Evolutionary conservation across 2,888 invertebrate genomes (phyloP).

Genomic region (Linyphia triangularis): DNA sequence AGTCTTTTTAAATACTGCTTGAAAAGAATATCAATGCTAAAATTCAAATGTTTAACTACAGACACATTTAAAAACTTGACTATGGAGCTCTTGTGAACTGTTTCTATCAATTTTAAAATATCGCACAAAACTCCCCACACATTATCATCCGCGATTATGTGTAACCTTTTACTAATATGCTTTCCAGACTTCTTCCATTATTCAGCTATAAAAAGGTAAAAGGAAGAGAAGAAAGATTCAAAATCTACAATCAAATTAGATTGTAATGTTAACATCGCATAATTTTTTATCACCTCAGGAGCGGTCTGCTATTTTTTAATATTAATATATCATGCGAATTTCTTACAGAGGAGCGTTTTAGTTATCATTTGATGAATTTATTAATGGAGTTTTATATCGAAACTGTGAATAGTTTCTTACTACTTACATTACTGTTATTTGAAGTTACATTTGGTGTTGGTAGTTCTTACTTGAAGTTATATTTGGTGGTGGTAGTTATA

Average conservation of each 20-base stretch:
- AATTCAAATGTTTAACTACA: too few species aligned
- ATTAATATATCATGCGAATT: slow-evolving; percentile 17
- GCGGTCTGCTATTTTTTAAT: not conserved
- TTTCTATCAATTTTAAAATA: too few species aligned
- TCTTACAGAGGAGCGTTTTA: not conserved
- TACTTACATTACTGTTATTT: too few species aligned
- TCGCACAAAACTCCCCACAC: too few species aligned
- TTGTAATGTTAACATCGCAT: slow-evolving; percentile 30
- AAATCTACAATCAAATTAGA: slow-evolving; percentile 7
- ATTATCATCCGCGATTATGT: slow-evolving; percentile 11
- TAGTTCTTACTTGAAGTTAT: too few species aligned
- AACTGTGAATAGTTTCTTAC: too few species aligned
- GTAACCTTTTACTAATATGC: slow-evolving; percentile 33
- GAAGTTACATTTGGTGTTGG: too few species aligned
- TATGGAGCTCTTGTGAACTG: too few species aligned
- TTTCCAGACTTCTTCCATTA: slow-evolving; percentile 17
- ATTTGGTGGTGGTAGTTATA: too few species aligned
- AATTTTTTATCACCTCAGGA: not conserved
- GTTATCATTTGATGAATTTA: slow-evolving; percentile 41
- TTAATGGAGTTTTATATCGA: slow-evolving; percentile 10
- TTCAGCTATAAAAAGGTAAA: slow-evolving; percentile 26
- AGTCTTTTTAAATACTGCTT: too few species aligned
- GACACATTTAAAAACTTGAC: too few species aligned
- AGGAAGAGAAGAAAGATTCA: not conserved
- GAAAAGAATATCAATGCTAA: too few species aligned